phyloP scores from a whole-genome alignment of 2,888 invertebrate genomes.

The Melieria omissa region DNA sequence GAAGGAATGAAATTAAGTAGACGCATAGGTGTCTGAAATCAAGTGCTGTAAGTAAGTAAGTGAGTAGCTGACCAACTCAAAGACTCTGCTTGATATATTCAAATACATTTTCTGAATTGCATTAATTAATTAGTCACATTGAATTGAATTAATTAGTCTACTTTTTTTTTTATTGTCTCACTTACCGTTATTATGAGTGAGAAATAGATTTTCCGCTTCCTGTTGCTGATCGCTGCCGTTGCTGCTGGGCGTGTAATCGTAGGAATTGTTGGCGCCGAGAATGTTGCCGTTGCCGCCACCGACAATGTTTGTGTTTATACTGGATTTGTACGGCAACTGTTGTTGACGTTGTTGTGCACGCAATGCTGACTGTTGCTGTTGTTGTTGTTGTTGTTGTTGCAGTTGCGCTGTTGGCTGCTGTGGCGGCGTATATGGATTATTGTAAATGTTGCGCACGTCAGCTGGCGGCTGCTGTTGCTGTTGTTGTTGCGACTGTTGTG shows the following conservation, averaged over 20 bases:
- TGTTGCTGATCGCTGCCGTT: conserved; percentile 66
- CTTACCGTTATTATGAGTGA: conserved; percentile 69
- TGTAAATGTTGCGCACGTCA: conserved; percentile 70
- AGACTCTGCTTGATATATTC: too few relatives aligned
- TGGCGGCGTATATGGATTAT: conserved; percentile 67
- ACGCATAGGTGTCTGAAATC: too few relatives aligned
- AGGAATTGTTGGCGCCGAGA: conserved; percentile 38
- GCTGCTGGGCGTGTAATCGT: conserved; percentile 50
- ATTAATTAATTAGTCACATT: too few relatives aligned
- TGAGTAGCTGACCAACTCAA: too few relatives aligned
- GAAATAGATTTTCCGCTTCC: conserved; percentile 77
- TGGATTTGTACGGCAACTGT: conserved; percentile 51
- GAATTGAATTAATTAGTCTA: too few relatives aligned
- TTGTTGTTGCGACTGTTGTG: conserved; percentile 66
- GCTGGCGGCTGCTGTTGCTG: conserved; percentile 69
- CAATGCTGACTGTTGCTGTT: conserved; percentile 46
- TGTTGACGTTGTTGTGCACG: conserved; percentile 42
- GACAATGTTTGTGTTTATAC: conserved; percentile 49
- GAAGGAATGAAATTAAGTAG: too few relatives aligned
- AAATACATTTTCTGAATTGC: too few relatives aligned
- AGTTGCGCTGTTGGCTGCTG: conserved; percentile 56
- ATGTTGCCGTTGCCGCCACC: conserved; percentile 47
- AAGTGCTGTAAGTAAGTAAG: too few relatives aligned
- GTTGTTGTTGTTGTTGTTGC: conserved; percentile 46
- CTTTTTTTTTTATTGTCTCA: neutral